Conservation (phyloP, 2,113 vertebrate species). For the Cochlearius cochlearius region DNA sequence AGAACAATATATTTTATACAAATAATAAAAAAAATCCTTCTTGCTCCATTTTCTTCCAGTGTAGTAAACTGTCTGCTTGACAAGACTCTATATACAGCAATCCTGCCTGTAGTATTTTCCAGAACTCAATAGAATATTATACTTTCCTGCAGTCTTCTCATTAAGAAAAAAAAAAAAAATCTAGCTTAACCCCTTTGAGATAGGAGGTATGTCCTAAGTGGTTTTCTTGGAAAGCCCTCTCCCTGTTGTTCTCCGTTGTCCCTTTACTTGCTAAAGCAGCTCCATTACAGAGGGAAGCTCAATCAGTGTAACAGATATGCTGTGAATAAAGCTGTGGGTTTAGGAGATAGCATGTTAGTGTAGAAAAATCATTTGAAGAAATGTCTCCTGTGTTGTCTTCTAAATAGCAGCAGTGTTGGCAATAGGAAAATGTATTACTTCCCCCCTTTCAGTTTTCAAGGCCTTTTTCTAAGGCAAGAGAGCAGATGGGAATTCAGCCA, state of each 20-base stretch:
- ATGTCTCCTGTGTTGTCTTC: neutral
- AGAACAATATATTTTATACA: slow-evolving; percentile 81
- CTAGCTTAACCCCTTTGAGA: neutral
- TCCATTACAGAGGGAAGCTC: neutral
- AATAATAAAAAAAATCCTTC: slow-evolving; percentile 65
- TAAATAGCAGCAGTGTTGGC: neutral
- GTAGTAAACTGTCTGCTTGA: slow-evolving; percentile 55
- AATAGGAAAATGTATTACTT: neutral
- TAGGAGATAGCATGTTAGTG: neutral
- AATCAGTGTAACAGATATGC: neutral
- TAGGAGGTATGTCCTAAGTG: neutral
- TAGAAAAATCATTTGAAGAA: neutral
- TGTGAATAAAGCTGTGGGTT: neutral
- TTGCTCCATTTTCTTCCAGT: slow-evolving; percentile 61
- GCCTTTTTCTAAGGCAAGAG: neutral
- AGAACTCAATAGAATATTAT: neutral
- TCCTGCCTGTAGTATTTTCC: slow-evolving; percentile 45
- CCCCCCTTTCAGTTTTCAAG: neutral
- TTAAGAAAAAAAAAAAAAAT: neutral
- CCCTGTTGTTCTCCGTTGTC: neutral
- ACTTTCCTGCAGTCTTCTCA: neutral
- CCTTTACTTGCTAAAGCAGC: neutral
- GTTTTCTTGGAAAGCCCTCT: neutral
- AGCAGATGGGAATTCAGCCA: neutral
- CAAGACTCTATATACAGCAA: slow-evolving; percentile 20